Conservation (phyloP, 2,888 invertebrate species). For the Cheilosia pagana region DNA sequence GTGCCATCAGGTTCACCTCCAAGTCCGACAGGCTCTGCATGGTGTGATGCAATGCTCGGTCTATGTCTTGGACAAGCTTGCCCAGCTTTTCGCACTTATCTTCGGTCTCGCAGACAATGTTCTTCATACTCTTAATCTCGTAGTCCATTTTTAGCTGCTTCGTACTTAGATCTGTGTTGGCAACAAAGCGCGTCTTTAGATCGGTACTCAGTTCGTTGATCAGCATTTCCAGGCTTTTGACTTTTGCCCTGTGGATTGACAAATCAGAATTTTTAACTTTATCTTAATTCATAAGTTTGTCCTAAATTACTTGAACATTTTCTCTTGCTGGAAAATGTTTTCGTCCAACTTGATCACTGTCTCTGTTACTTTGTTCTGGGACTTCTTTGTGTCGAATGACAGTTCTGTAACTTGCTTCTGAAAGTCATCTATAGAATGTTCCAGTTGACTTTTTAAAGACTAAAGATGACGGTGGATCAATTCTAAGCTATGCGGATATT, state of each 20-base stretch:
- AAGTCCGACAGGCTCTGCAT: slow-evolving; percentile 84
- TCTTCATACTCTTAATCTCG: slow-evolving; percentile 84
- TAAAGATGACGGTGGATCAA: slow-evolving; percentile 31
- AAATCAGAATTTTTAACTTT: slow-evolving; percentile 3
- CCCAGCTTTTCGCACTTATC: slow-evolving; percentile 85
- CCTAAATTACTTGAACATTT: slow-evolving; percentile 77
- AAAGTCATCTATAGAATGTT: slow-evolving; percentile 78
- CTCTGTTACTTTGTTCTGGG: slow-evolving; percentile 81
- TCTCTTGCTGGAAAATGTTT: slow-evolving; percentile 79
- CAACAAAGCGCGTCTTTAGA: slow-evolving; percentile 79
- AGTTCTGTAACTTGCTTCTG: slow-evolving; percentile 80
- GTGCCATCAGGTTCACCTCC: slow-evolving; percentile 82
- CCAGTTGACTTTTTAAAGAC: slow-evolving; percentile 79
- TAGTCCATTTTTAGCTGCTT: slow-evolving; percentile 84
- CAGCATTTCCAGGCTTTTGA: slow-evolving; percentile 79
- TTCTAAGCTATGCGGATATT: not conserved
- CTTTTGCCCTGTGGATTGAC: slow-evolving; percentile 78
- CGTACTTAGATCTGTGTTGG: slow-evolving; percentile 81
- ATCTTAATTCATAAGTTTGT: not conserved
- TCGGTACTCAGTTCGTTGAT: slow-evolving; percentile 80
- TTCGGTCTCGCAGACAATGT: slow-evolving; percentile 84
- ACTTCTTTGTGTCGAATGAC: slow-evolving; percentile 78
- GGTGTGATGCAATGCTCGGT: slow-evolving; percentile 83
- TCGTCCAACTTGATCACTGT: slow-evolving; percentile 81
- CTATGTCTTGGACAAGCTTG: slow-evolving; percentile 82